Evolutionary conservation across 2,888 invertebrate species (phyloP).

Genomic region (Leucozona laternaria): DNA sequence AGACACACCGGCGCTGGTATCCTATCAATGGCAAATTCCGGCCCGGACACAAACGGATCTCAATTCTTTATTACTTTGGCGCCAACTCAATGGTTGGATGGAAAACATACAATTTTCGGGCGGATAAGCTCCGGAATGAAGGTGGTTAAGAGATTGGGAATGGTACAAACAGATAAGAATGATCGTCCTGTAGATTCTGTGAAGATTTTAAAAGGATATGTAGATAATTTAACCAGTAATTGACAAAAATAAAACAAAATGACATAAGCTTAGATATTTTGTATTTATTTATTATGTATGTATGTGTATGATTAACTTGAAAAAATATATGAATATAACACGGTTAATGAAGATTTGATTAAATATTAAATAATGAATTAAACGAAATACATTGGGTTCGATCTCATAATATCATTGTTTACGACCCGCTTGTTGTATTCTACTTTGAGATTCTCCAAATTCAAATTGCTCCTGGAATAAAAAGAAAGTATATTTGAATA

Average conservation of each 20-base stretch:
- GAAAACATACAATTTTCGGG: conserved; percentile 98
- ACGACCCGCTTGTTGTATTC: conserved; percentile 85
- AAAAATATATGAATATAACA: conserved; percentile 7
- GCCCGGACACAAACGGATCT: conserved; percentile 98
- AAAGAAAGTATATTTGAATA: conserved; percentile 35
- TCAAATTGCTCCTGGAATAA: conserved; percentile 39
- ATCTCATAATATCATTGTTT: conserved; percentile 84
- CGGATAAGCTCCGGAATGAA: conserved; percentile 94
- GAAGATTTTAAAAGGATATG: conserved; percentile 88
- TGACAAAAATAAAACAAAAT: not conserved
- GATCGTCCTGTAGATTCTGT: conserved; percentile 96
- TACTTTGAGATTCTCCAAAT: conserved; percentile 83
- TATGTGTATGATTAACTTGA: not conserved
- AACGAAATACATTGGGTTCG: conserved; percentile 89
- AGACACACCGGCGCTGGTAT: conserved; percentile 97
- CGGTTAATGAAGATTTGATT: not conserved
- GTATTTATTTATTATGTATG: not conserved
- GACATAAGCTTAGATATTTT: not conserved
- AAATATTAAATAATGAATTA: conserved; percentile 81
- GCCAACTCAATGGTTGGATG: conserved; percentile 98
- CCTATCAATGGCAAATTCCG: conserved; percentile 99
- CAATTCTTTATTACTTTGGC: conserved; percentile 99
- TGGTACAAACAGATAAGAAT: conserved; percentile 96
- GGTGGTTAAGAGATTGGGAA: conserved; percentile 95
- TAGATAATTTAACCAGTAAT: conserved; percentile 79